Evolutionary conservation across 2,888 invertebrate genomes (phyloP).

Genomic region (Eurois occulta): DNA sequence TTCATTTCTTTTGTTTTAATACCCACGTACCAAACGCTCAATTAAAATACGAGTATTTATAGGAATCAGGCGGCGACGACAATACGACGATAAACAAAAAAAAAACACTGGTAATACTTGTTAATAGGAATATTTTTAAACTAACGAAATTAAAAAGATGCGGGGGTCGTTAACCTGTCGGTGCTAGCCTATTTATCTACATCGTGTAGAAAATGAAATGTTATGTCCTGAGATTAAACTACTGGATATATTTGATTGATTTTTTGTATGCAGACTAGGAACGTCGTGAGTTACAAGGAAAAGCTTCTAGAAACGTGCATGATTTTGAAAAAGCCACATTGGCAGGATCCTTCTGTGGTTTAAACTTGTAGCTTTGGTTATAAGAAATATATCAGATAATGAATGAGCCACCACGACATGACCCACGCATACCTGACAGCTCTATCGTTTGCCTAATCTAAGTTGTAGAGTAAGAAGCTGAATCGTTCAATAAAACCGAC

Average conservation of each 20-base stretch:
- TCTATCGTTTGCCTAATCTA: not conserved
- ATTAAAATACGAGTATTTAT: too few species aligned
- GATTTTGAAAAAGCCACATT: not conserved
- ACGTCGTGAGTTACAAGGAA: not conserved
- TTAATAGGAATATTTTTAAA: too few species aligned
- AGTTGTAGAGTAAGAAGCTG: not conserved
- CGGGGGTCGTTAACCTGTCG: too few species aligned
- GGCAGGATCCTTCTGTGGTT: not conserved
- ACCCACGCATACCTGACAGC: not conserved
- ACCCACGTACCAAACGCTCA: too few species aligned
- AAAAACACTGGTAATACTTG: not conserved
- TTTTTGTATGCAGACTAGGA: too few species aligned
- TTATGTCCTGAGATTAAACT: too few species aligned
- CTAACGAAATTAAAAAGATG: not conserved
- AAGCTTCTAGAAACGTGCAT: not conserved
- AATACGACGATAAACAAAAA: not conserved
- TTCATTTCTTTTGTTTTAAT: not conserved
- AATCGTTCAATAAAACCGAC: not conserved
- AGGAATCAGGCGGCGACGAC: too few species aligned
- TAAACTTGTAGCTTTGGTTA: not conserved
- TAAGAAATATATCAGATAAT: not conserved
- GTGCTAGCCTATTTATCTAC: too few species aligned
- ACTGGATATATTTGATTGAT: too few species aligned
- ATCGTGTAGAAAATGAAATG: too few species aligned
- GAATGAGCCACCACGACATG: not conserved